phyloP scores from a whole-genome alignment of 2,113 vertebrate species.

The Passerina amoena region DNA sequence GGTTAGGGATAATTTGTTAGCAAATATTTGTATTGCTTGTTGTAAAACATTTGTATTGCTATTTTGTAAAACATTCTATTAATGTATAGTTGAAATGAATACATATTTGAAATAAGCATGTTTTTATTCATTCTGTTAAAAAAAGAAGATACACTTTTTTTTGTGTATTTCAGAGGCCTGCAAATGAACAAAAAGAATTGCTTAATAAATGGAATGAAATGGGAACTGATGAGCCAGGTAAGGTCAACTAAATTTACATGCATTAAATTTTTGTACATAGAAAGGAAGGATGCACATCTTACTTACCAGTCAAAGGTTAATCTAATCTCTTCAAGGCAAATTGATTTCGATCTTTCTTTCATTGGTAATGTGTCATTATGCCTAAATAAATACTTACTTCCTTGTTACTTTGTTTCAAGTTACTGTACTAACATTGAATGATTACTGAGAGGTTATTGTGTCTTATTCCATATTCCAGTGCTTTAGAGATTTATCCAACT shows the following conservation, averaged over 20 bases:
- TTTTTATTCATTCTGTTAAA: not conserved
- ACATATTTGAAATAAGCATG: not conserved
- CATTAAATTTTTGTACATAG: not conserved
- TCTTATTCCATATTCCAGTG: not conserved
- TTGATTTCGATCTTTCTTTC: not conserved
- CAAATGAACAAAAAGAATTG: constrained; percentile 90
- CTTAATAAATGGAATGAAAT: constrained; percentile 98
- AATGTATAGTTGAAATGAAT: not conserved
- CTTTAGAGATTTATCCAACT: not conserved
- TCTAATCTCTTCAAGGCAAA: not conserved
- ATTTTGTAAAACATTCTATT: not conserved
- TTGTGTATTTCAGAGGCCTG: constrained; percentile 80
- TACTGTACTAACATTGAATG: not conserved
- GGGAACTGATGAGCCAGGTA: constrained; percentile 98
- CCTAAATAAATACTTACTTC: not conserved
- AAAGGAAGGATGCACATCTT: not conserved
- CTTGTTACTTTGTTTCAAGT: not conserved
- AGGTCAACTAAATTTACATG: not conserved
- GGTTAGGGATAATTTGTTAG: not conserved
- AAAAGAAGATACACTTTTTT: constrained; percentile 18
- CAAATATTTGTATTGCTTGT: not conserved
- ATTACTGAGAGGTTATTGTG: not conserved
- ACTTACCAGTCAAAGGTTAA: not conserved
- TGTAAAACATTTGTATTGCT: not conserved
- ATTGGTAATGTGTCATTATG: not conserved